Evolutionary conservation across 2,797 vertebrate genomes (phyloP).

Genomic region (Euthynnus affinis): DNA sequence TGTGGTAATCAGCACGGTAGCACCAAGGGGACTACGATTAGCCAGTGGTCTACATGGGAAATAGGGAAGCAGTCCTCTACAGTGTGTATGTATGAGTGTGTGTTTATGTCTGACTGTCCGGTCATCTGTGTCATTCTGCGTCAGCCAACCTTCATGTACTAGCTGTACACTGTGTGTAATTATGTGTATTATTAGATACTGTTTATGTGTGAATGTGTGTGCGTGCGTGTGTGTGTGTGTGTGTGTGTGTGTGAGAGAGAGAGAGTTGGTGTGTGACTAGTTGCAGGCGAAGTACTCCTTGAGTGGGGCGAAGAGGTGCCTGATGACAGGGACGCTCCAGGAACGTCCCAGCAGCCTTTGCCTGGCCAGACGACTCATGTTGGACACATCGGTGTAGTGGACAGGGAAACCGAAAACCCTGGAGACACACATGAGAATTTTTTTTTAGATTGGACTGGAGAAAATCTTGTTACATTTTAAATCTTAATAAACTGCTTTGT

Average conservation of each 20-base stretch:
- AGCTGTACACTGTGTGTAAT: conserved; percentile 58
- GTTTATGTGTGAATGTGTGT: conserved; percentile 36
- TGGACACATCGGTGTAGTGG: conserved; percentile 95
- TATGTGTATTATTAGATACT: conserved; percentile 50
- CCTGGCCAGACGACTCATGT: conserved; percentile 90
- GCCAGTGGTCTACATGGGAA: conserved; percentile 71
- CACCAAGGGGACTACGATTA: conserved; percentile 64
- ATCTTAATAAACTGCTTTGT: neutral
- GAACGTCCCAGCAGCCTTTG: conserved; percentile 95
- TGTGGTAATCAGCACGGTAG: conserved; percentile 1
- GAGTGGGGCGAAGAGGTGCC: conserved; percentile 96
- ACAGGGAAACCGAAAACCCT: conserved; percentile 98
- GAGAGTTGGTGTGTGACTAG: conserved; percentile 82
- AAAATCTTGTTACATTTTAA: neutral
- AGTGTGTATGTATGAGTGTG: conserved; percentile 39
- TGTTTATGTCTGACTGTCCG: conserved; percentile 43
- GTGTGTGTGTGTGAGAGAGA: conserved; percentile 36
- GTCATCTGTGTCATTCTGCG: conserved; percentile 54
- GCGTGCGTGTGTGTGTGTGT: conserved; percentile 30
- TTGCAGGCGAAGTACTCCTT: conserved; percentile 99
- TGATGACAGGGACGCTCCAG: conserved; percentile 96
- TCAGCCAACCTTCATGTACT: conserved; percentile 79
- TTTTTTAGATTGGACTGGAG: neutral
- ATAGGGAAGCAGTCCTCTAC: conserved; percentile 75
- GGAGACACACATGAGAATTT: conserved; percentile 5